Percentiles rank a stretch among this genome's conserved stretches.
Conservation (phyloP, 2,888 invertebrate genomes). For the Xestia ashworthii region DNA sequence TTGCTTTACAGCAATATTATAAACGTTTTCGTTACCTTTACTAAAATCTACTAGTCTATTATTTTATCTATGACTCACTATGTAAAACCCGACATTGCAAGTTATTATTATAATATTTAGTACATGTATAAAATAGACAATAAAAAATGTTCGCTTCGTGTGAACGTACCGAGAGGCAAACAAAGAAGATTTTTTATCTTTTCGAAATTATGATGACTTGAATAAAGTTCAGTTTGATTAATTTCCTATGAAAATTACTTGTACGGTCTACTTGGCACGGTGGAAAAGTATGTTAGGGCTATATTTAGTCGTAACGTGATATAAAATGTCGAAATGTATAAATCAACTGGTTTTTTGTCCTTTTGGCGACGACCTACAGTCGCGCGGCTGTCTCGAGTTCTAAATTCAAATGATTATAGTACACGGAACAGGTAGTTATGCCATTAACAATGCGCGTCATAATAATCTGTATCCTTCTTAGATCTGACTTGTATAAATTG, state of each 20-base stretch:
- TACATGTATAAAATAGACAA: slow-evolving; percentile 61
- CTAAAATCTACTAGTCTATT: slow-evolving; percentile 37
- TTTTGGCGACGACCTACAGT: slow-evolving; percentile 28
- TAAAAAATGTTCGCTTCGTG: slow-evolving; percentile 65
- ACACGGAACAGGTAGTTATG: slow-evolving; percentile 46
- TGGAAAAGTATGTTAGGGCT: slow-evolving; percentile 28
- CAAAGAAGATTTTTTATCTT: slow-evolving; percentile 66
- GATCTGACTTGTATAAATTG: slow-evolving; percentile 33
- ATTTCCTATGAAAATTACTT: slow-evolving; percentile 66
- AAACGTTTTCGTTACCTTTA: slow-evolving; percentile 45
- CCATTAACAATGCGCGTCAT: slow-evolving; percentile 51
- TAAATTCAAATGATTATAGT: slow-evolving; percentile 60
- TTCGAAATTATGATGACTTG: slow-evolving; percentile 65
- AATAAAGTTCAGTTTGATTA: slow-evolving; percentile 68
- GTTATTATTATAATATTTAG: slow-evolving; percentile 65
- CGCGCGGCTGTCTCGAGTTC: slow-evolving; percentile 32
- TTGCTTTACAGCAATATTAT: slow-evolving; percentile 29
- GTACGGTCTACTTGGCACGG: slow-evolving; percentile 61
- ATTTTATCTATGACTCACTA: slow-evolving; percentile 60
- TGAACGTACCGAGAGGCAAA: slow-evolving; percentile 67
- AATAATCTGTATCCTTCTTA: slow-evolving; percentile 45
- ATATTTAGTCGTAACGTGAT: slow-evolving; percentile 23
- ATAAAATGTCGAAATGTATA: slow-evolving; percentile 31
- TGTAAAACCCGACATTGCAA: slow-evolving; percentile 63
- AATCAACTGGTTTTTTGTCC: slow-evolving; percentile 41